A percentile compares a stretch with the other conserved stretches of the same genome.
Conservation (phyloP, 2,888 invertebrate species). For the Resseliella maxima region DNA sequence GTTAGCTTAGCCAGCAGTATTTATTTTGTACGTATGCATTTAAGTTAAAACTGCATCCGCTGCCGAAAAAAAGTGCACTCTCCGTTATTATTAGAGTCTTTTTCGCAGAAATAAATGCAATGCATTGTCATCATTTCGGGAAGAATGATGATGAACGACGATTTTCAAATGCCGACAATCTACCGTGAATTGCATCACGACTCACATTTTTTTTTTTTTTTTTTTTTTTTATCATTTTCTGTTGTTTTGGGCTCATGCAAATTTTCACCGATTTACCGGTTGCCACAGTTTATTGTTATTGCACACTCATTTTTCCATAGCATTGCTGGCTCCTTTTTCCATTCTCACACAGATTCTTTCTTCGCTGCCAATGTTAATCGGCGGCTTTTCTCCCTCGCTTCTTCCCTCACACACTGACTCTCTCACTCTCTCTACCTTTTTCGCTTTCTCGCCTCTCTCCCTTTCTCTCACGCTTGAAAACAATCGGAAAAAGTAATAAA, state of each 20-base stretch:
- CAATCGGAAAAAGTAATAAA: constrained; percentile 21
- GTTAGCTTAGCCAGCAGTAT: constrained; percentile 52
- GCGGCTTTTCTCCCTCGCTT: not conserved
- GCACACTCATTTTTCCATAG: not conserved
- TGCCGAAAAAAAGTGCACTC: not conserved
- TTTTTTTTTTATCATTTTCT: not conserved
- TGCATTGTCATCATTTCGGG: constrained; percentile 53
- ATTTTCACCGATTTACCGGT: not conserved
- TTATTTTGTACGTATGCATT: constrained; percentile 30
- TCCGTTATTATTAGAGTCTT: constrained; percentile 32
- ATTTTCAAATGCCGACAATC: not conserved
- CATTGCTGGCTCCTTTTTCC: too few relatives aligned
- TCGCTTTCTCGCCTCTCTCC: not conserved
- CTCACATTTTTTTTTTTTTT: not conserved
- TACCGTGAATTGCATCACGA: not conserved
- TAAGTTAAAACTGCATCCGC: constrained; percentile 13
- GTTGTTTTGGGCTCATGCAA: not conserved
- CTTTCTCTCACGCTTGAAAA: not conserved
- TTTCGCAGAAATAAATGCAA: not conserved
- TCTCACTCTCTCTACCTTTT: too few relatives aligned
- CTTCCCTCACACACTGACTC: too few relatives aligned
- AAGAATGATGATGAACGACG: constrained; percentile 8
- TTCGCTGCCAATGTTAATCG: not conserved
- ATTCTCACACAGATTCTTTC: not conserved
- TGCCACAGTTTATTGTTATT: not conserved